A percentile compares a stretch with the other conserved stretches of the same genome.
Conservation (phyloP, 2,797 vertebrate species). For the Sciaenops ocellatus region DNA sequence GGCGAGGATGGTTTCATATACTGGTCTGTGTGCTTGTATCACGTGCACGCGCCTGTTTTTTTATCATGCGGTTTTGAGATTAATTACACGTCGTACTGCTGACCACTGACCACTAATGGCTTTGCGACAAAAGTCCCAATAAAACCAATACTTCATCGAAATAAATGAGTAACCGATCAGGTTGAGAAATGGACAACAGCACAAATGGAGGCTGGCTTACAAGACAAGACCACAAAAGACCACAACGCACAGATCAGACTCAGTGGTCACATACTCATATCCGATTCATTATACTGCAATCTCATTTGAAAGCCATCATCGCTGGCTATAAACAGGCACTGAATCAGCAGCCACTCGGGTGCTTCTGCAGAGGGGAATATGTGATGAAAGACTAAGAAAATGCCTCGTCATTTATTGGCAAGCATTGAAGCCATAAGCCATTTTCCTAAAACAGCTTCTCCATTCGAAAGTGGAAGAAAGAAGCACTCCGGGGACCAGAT, state of each 20-base stretch:
- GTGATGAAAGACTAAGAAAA: conserved; percentile 75
- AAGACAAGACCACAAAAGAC: conserved; percentile 14
- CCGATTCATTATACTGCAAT: conserved; percentile 60
- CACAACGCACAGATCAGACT: conserved; percentile 33
- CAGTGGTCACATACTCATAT: conserved; percentile 50
- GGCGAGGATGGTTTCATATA: no score
- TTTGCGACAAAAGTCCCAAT: conserved; percentile 26
- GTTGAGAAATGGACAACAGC: conserved; percentile 29
- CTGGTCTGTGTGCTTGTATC: no score
- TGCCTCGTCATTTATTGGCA: conserved; percentile 69
- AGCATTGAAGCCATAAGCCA: conserved; percentile 56
- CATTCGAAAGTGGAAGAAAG: conserved; percentile 54
- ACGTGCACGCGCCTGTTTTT: no score
- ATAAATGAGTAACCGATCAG: conserved; percentile 23
- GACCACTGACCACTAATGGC: background rate
- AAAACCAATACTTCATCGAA: conserved; percentile 27
- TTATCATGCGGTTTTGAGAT: no score
- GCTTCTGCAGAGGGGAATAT: conserved; percentile 44
- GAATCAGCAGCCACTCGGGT: conserved; percentile 58
- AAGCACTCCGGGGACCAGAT: conserved; percentile 54
- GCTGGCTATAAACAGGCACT: conserved; percentile 59
- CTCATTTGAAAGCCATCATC: conserved; percentile 67
- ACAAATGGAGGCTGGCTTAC: conserved; percentile 3
- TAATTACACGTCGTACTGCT: no score
- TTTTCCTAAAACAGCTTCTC: conserved; percentile 62